A percentile compares a stretch with the other conserved stretches of the same genome.
Conservation (phyloP, 2,797 vertebrate species). For the Acridotheres tristis region DNA sequence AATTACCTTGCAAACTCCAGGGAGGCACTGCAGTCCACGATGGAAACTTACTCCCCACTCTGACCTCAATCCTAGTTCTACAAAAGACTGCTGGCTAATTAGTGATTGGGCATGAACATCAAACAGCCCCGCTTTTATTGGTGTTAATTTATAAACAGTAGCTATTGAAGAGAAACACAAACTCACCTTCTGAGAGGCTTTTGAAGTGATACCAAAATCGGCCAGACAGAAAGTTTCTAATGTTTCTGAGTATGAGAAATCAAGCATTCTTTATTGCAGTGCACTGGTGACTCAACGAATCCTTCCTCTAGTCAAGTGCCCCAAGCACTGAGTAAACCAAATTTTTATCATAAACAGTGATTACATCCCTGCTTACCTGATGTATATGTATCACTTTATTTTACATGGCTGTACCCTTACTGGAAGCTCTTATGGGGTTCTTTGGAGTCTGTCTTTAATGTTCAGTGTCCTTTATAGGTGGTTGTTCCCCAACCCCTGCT, state of each 20-base stretch:
- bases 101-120: not conserved
- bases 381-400: not conserved
- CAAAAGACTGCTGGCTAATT: not conserved
- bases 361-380: not conserved
- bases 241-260: not conserved
- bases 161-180: not conserved
- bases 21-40: not conserved
- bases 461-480: not conserved
- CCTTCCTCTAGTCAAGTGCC: not conserved
- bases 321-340: not conserved
- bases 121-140: not conserved
- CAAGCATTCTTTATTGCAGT: not conserved
- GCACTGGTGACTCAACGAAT: not conserved
- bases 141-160: not conserved
- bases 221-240: not conserved
- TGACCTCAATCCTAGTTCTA: not conserved
- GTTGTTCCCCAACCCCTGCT: not conserved
- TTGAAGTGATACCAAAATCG: not conserved
- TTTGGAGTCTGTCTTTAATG: rapidly evolving
- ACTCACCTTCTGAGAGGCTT: not conserved
- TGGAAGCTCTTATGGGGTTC: not conserved
- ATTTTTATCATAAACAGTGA: not conserved
- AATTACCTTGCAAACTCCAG: not conserved
- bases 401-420: not conserved
- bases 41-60: not conserved